phyloP scores from a whole-genome alignment of 2,888 invertebrate genomes.

The Ophioninae sp. region DNA sequence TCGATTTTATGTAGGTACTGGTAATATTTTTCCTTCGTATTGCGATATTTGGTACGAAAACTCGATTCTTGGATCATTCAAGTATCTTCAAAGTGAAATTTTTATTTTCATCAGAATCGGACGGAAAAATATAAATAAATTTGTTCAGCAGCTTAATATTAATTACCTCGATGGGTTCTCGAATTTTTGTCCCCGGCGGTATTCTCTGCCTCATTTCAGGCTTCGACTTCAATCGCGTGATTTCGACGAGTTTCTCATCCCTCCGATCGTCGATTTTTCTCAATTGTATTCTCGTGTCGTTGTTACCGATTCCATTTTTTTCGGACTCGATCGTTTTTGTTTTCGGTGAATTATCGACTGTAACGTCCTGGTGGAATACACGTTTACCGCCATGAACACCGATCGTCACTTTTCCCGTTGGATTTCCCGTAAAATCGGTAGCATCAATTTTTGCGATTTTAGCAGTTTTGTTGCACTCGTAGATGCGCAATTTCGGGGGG shows the following conservation, averaged over 20 bases:
- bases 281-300: constrained; percentile 16
- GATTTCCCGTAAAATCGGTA: constrained; percentile 39
- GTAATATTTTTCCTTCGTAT: no score
- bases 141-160: constrained; percentile 49
- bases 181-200: constrained; percentile 60
- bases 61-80: neutral
- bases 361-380: constrained; percentile 24
- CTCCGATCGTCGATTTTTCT: constrained; percentile 39
- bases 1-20: neutral
- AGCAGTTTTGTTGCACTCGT: constrained; percentile 46
- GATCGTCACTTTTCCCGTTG: constrained; percentile 60
- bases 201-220: constrained; percentile 70
- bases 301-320: constrained; percentile 31
- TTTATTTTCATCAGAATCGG: neutral
- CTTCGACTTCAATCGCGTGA: constrained; percentile 63
- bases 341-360: constrained; percentile 33
- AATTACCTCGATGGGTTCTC: constrained; percentile 68
- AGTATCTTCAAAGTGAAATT: neutral
- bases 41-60: neutral
- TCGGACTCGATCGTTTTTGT: constrained; percentile 17
- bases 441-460: constrained; percentile 50
- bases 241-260: constrained; percentile 54
- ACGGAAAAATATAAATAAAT: no score
- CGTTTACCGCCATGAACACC: constrained; percentile 56
- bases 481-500: constrained; percentile 34